Evolutionary conservation across 2,113 vertebrate species (phyloP), one percentile per base, ranked within the genome.

Genomic region (Isichthys henryi): DNA sequence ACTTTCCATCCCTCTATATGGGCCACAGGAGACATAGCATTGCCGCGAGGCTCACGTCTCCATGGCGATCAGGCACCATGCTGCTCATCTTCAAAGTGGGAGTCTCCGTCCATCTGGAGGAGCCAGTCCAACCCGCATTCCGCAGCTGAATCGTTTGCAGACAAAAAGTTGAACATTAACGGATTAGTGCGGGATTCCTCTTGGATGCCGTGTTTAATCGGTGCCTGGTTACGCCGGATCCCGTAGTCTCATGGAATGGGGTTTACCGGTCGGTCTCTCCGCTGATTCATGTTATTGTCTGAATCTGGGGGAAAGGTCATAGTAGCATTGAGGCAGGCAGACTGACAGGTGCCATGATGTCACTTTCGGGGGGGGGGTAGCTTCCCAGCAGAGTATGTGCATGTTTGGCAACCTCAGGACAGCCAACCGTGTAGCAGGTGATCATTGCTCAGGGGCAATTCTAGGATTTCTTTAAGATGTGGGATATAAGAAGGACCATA

Each of bases 21-120:
- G 74, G 74, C 74, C 17, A 7, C n/a, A 5, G 35, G 74, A 80
- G 74, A 80, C 35, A 43, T 8, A 35, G 17, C 13, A 19, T 15
- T 39, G 74, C 74, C 0, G 74, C 4, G 13, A 80, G 74, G 35
- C 74, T 17, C 2, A 0, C 17, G 35, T 80, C 35, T 80, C 74
- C 74, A 80, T 80, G 74, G 74, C 13, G 35, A 80, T 80, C 31
- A 43, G 35, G 35, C 74, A 43, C 62, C 62, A 70, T 3, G n/a
- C 62, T 70, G 62, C 6, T 80, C 74, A 17, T 80, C 35, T 86
- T 50, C 23, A 27, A 46, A 49, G 83, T 86, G 48, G 83, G 83
- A 86, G 83, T 50, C 46, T 84, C 62, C 62, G 35, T 80, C 74
- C 74, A 80, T 80, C 31, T 80, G 74, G 74, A 80, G 74, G 74